Base-by-base conservation (phyloP, 2,888 invertebrate genomes). In the Drosophila ezoana region DNA sequence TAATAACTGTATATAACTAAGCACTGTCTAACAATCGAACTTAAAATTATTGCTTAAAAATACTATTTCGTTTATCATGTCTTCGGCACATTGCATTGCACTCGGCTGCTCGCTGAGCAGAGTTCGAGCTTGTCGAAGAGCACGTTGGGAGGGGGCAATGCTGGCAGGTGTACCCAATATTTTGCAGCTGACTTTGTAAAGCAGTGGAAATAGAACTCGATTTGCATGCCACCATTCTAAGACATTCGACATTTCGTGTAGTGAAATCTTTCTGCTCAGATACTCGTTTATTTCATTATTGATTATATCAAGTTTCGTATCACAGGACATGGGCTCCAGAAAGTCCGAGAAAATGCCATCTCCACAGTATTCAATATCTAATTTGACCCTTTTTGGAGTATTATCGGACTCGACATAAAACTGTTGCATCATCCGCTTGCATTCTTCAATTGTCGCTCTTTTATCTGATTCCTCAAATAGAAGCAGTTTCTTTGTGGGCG, bases 171-270 rank as follows among this genome's bases (percentile, higher is more conserved):
- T 45, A n/a, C 65, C 16, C 10, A 64, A n/a, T 14, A 64, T 32
- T 56, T 64, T 56, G 40, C 33, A 56, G 49, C 66, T 64, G 3
- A 66, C 65, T 38, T 51, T 49, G 35, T 56, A 56, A 3, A 66
- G 56, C 38, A 66, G 41, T 0, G 66, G 66, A 35, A 66, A 64
- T 13, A 35, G 4, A 13, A 16, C 38, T 51, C 56, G 45, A 43
- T 64, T 64, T 23, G 43, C 43, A 13, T 11, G 20, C 65, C 66
- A 64, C 66, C 66, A 66, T 4, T 64, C 45, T 10, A 64, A 14
- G n/a, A 56, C 38, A 18, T 35, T 11, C 4, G 56, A 56, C 11
- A 8, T 20, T 13, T 56, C 16, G n/a, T 23, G 16, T 8, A 64
- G 40, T 14, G 33, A 4, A 13, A 56, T 51, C 14, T 58, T 53